Conservation (phyloP, 2,888 invertebrate genomes). For the Trissonchulus sp. region DNA sequence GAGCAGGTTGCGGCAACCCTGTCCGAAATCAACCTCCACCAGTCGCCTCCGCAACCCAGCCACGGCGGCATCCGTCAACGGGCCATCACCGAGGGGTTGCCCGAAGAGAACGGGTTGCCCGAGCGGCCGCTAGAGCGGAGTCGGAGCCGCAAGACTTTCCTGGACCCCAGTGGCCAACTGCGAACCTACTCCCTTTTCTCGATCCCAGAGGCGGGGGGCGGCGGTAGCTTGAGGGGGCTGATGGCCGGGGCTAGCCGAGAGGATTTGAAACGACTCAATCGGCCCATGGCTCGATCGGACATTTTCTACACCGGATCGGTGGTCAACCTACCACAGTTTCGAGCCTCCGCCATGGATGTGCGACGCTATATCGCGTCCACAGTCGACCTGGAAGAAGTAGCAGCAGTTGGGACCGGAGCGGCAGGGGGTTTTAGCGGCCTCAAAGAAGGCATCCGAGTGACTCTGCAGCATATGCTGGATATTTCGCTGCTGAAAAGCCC, state of each 20-base stretch:
- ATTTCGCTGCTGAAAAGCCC: slow-evolving; percentile 73
- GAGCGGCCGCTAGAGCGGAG: neutral
- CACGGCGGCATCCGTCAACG: no score
- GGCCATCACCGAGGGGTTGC: no score
- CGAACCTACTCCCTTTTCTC: slow-evolving; percentile 22
- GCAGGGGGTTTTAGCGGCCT: slow-evolving; percentile 23
- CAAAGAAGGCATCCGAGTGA: slow-evolving; percentile 14
- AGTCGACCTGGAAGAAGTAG: slow-evolving; percentile 14
- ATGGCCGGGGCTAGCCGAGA: slow-evolving; percentile 34
- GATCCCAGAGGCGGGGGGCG: neutral
- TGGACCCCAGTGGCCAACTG: slow-evolving; percentile 14
- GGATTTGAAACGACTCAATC: slow-evolving; percentile 44
- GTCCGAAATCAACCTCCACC: neutral
- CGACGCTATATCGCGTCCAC: slow-evolving; percentile 23
- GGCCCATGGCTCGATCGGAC: slow-evolving; percentile 77
- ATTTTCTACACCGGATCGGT: slow-evolving; percentile 78
- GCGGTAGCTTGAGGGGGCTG: neutral
- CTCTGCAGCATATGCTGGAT: slow-evolving; percentile 66
- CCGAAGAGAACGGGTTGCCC: no score
- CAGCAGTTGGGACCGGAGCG: slow-evolving; percentile 13
- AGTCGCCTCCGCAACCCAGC: neutral
- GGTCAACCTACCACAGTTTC: slow-evolving; percentile 53
- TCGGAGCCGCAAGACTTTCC: neutral
- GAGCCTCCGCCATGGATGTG: slow-evolving; percentile 8
- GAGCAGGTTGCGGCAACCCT: neutral